Conservation (phyloP, 2,888 invertebrate genomes). For the Sacculina carcini region DNA sequence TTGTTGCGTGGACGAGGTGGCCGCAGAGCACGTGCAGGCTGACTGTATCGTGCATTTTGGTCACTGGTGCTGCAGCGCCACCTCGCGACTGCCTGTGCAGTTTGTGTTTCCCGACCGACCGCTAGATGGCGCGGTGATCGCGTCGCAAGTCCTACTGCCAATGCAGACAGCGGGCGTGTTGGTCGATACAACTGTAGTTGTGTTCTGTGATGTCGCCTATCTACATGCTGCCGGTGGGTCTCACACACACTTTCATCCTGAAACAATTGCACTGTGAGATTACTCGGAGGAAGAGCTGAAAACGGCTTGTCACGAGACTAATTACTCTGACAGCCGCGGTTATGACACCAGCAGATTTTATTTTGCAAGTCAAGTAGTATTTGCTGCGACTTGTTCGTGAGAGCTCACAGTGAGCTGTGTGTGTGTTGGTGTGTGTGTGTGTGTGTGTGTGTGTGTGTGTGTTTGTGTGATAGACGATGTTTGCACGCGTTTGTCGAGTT, state of each 20-base stretch:
- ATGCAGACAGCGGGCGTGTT: neutral
- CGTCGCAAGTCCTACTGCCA: neutral
- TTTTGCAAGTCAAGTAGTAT: no score
- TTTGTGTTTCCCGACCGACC: slow-evolving; percentile 37
- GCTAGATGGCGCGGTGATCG: slow-evolving; percentile 25
- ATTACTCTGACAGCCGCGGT: no score
- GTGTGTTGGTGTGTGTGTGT: no score
- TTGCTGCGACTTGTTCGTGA: no score
- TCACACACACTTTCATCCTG: neutral
- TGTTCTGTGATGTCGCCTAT: slow-evolving; percentile 22
- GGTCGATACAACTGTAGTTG: slow-evolving; percentile 12
- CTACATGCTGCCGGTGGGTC: slow-evolving; percentile 17
- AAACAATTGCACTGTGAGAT: no score
- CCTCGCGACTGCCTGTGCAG: slow-evolving; percentile 42
- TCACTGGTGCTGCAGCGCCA: slow-evolving; percentile 52
- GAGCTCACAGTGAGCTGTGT: no score
- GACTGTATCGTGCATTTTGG: slow-evolving; percentile 80
- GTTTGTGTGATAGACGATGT: no score
- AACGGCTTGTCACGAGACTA: no score
- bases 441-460: no score
- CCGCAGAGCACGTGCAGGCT: slow-evolving; percentile 59
- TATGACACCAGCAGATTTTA: no score
- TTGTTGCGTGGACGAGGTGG: slow-evolving; percentile 69
- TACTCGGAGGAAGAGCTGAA: no score
- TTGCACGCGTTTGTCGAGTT: no score